Evolutionary conservation across 2,113 vertebrate genomes (phyloP).

Genomic region (Coracopsis vasa): DNA sequence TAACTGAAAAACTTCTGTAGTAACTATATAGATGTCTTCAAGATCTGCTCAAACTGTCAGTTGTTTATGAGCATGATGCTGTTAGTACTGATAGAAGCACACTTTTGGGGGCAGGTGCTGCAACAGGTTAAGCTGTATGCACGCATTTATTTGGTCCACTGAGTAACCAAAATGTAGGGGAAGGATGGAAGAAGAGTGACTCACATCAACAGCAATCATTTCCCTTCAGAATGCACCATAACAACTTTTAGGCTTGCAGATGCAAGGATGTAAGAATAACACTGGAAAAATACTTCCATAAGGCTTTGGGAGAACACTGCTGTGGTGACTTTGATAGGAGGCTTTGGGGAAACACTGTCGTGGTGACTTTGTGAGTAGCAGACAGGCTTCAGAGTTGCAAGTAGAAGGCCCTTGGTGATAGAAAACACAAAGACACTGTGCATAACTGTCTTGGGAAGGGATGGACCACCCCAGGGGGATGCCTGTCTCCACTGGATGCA

Average conservation of each 20-base stretch:
- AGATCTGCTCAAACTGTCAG: background rate
- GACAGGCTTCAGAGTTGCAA: background rate
- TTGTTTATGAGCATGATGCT: background rate
- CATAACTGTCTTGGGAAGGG: background rate
- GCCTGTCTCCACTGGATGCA: background rate
- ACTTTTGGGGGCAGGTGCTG: background rate
- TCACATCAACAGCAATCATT: accelerated
- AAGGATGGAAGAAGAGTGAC: background rate
- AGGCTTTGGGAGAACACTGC: background rate
- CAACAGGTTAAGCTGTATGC: background rate
- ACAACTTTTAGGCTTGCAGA: background rate
- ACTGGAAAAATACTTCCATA: background rate
- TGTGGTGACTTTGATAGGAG: background rate
- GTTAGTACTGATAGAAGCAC: background rate
- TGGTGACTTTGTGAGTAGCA: background rate
- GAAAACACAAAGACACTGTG: background rate
- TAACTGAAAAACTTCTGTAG: background rate
- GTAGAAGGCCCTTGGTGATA: background rate
- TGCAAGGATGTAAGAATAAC: background rate
- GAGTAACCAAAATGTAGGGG: background rate
- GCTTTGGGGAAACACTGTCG: background rate
- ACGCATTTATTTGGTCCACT: background rate
- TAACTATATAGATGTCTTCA: background rate
- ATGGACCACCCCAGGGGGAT: background rate
- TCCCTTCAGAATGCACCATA: accelerated